phyloP scores from a whole-genome alignment of 2,888 invertebrate species.

The Ferdinandea cuprea region DNA sequence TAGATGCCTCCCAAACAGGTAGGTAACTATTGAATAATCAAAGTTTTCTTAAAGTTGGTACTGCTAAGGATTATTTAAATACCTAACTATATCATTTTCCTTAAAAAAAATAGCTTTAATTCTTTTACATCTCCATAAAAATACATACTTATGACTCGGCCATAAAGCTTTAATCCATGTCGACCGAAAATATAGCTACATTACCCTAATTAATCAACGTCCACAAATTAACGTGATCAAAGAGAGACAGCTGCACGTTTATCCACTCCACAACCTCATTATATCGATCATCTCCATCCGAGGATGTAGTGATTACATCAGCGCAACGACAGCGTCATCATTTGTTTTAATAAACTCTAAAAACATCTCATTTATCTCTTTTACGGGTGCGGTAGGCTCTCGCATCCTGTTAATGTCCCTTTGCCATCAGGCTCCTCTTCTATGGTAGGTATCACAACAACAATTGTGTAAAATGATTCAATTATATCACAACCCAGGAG shows the following conservation, averaged over 20 bases:
- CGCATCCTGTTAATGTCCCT: not conserved
- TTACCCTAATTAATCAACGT: conserved; percentile 44
- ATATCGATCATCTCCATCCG: conserved; percentile 12
- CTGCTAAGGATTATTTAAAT: too few relatives aligned
- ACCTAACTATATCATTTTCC: too few relatives aligned
- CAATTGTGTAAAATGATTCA: conserved; percentile 29
- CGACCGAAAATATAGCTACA: not conserved
- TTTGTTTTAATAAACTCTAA: conserved; percentile 46
- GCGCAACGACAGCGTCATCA: conserved; percentile 32
- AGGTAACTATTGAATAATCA: too few relatives aligned
- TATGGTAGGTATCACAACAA: conserved; percentile 3
- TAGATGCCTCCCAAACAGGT: too few relatives aligned
- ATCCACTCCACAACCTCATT: conserved; percentile 3
- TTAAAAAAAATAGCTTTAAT: too few relatives aligned
- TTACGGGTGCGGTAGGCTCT: not conserved
- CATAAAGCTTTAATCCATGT: too few relatives aligned
- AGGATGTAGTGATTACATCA: conserved; percentile 22
- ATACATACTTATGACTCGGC: too few relatives aligned
- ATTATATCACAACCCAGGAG: conserved; percentile 19
- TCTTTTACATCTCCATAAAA: too few relatives aligned
- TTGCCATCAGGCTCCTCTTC: not conserved
- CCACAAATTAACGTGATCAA: conserved; percentile 17
- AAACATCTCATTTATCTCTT: conserved; percentile 46
- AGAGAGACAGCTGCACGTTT: not conserved
- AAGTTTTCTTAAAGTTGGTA: too few relatives aligned